These are phyloP conservation scores for Empidonax traillii DNA, from an alignment of 2,113 vertebrate species.

Conservation along the genomic window DNA sequence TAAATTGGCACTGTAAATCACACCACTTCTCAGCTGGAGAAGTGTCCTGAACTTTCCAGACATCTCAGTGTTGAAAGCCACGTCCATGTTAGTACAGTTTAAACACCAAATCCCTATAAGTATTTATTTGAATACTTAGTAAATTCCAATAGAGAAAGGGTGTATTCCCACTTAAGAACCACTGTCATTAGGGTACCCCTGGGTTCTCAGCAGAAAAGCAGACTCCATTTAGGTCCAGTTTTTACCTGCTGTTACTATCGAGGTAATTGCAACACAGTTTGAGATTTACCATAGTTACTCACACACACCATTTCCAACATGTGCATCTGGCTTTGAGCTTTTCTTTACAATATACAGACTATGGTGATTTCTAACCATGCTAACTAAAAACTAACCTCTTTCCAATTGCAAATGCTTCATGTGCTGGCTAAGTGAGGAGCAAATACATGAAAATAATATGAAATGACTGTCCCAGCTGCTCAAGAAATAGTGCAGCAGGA, in stretches of 20 bases:
- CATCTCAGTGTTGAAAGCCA: not conserved
- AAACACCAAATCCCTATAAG: not conserved
- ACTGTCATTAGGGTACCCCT: not conserved
- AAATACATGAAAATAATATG: not conserved
- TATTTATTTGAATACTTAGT: not conserved
- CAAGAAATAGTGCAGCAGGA: not conserved
- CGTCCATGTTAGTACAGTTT: not conserved
- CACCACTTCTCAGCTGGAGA: not conserved
- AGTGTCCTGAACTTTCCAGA: not conserved
- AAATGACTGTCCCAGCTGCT: conserved; percentile 35
- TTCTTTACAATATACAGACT: not conserved
- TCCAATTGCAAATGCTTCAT: not conserved
- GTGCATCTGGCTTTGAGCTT: not conserved
- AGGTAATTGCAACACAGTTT: not conserved
- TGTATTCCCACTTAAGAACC: not conserved
- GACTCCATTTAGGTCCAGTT: not conserved
- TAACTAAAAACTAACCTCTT: not conserved
- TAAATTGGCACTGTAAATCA: not conserved
- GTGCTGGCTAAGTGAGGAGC: not conserved
- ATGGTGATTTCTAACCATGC: not conserved
- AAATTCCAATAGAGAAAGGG: not conserved
- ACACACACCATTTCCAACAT: not conserved
- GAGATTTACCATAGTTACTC: not conserved
- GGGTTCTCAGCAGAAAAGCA: not conserved
- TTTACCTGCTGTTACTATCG: not conserved